Percentiles rank a stretch among this genome's conserved stretches.
Evolutionary conservation across 2,797 vertebrate species (phyloP).

Genomic region (Benthosema pterotum): DNA sequence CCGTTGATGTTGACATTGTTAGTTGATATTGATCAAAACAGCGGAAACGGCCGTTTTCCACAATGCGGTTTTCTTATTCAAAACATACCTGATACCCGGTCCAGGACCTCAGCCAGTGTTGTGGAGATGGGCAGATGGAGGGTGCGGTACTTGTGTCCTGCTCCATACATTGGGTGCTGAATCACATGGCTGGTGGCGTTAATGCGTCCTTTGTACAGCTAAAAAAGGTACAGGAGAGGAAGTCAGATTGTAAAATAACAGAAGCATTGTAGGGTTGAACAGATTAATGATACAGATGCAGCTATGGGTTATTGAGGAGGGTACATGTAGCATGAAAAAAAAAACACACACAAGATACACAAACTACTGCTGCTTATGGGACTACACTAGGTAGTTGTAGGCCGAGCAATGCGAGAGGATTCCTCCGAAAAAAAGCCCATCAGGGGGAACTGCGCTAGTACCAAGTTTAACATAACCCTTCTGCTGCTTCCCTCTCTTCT

Average conservation of each 20-base stretch:
- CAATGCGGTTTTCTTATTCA: neutral
- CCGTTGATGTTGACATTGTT: too few species aligned
- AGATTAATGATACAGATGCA: neutral
- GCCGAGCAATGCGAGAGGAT: neutral
- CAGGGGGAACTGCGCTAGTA: neutral
- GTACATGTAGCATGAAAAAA: neutral
- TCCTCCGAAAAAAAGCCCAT: neutral
- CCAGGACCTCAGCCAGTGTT: conserved; percentile 94
- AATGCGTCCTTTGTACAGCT: conserved; percentile 99
- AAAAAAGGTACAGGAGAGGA: conserved; percentile 34
- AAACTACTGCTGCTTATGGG: neutral
- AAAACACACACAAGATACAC: neutral
- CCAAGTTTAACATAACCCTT: too few species aligned
- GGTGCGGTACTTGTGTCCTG: conserved; percentile 97
- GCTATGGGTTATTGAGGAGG: neutral
- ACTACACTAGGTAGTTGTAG: neutral
- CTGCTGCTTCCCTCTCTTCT: neutral
- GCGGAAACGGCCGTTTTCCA: neutral
- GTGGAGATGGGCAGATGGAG: conserved; percentile 97
- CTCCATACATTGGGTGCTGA: conserved; percentile 98
- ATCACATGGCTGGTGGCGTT: conserved; percentile 99
- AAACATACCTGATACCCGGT: conserved; percentile 94
- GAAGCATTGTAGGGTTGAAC: neutral
- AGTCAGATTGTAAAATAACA: neutral
- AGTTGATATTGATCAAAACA: too few species aligned